Conservation (phyloP, 2,888 invertebrate species). For the Theristus sp. region DNA sequence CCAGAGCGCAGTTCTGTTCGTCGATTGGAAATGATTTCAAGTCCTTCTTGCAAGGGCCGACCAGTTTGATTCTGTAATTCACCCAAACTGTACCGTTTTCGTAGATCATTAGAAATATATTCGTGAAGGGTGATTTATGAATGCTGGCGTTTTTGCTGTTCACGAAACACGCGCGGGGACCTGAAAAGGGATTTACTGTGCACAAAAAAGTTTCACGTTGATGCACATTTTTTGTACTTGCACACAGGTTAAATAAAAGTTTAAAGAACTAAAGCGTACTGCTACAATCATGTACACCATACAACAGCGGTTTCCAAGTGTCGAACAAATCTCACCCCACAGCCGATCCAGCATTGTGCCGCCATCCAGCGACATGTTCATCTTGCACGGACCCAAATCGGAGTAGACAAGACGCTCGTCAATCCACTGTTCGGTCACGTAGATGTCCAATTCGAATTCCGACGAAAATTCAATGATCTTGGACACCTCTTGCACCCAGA, state of each 20-base stretch:
- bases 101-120: conserved; percentile 26
- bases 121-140: conserved; percentile 23
- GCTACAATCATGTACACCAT: too few species aligned
- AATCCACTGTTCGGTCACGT: conserved; percentile 27
- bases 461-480: conserved; percentile 28
- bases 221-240: too few species aligned
- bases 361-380: conserved; percentile 25
- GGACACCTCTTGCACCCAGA: conserved; percentile 29
- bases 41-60: conserved; percentile 11
- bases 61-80: conserved; percentile 18
- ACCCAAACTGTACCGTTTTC: conserved; percentile 26
- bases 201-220: too few species aligned
- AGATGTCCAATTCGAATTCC: conserved; percentile 28
- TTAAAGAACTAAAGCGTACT: too few species aligned
- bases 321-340: conserved; percentile 3
- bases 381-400: conserved; percentile 26
- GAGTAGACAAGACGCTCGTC: conserved; percentile 22
- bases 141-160: conserved; percentile 18
- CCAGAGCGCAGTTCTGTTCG: conserved; percentile 21
- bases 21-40: conserved; percentile 18
- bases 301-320: neutral
- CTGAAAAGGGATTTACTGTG: too few species aligned
- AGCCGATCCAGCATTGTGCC: conserved; percentile 12
- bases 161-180: conserved; percentile 25
- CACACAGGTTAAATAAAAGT: too few species aligned